Evolutionary conservation across 2,888 invertebrate species (phyloP).

Genomic region (Caenorhabditis sp.): DNA sequence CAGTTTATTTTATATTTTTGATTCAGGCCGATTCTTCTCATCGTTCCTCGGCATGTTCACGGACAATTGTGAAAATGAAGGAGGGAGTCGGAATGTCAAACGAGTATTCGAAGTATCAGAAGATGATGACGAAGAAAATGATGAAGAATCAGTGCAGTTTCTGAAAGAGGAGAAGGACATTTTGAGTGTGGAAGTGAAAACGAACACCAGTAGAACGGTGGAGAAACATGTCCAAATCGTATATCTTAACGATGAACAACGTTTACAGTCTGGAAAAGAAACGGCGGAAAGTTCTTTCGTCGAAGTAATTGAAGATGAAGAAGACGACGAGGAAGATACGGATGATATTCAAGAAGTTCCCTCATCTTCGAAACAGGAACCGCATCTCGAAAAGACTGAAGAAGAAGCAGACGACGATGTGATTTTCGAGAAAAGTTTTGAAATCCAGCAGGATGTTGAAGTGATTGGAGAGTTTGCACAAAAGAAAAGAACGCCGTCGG

Average conservation of each 20-base stretch:
- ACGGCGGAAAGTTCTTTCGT: too few relatives aligned
- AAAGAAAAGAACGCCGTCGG: neutral
- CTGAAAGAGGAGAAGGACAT: conserved; percentile 8
- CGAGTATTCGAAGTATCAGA: too few relatives aligned
- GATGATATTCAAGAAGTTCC: neutral
- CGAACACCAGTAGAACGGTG: too few relatives aligned
- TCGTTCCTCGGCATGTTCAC: conserved; percentile 13
- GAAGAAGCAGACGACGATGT: conserved; percentile 2
- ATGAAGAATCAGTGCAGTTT: conserved; percentile 9
- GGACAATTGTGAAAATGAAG: neutral
- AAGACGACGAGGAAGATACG: too few relatives aligned
- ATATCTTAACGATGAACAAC: neutral
- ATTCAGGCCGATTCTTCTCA: neutral
- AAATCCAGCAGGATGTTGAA: neutral
- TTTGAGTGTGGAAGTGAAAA: too few relatives aligned
- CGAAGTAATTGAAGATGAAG: too few relatives aligned
- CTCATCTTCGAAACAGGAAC: neutral
- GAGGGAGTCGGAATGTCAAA: too few relatives aligned
- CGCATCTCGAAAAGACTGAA: too few relatives aligned
- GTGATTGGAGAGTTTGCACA: neutral
- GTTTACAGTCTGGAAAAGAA: neutral
- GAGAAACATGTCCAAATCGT: too few relatives aligned
- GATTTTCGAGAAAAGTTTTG: conserved; percentile 4
- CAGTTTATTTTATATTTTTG: neutral
- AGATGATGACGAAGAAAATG: conserved; percentile 6